Conservation (phyloP, 2,113 vertebrate genomes). For the Gobiocypris rarus region DNA sequence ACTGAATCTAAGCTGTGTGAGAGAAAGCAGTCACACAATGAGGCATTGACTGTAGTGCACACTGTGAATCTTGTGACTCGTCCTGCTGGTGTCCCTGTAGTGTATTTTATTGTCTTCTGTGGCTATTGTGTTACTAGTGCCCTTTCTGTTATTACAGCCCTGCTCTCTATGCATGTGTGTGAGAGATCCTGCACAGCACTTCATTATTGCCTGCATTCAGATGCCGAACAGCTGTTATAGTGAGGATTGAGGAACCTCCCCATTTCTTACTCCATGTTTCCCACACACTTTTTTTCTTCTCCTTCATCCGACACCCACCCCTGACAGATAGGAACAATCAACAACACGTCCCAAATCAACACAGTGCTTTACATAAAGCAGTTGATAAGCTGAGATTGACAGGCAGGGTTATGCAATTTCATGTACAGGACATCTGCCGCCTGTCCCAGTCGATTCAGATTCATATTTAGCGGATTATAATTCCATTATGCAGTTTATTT, state of each 20-base stretch:
- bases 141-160: slow-evolving; percentile 19
- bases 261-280: slow-evolving; percentile 5
- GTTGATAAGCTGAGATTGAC: slow-evolving; percentile 21
- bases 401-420: slow-evolving; percentile 24
- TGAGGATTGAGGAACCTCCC: not conserved
- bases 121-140: not conserved
- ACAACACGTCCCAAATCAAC: not conserved
- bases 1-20: not conserved
- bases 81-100: slow-evolving; percentile 19
- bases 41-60: slow-evolving; percentile 51
- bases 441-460: slow-evolving; percentile 4
- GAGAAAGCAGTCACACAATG: slow-evolving; percentile 39
- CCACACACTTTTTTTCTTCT: not conserved
- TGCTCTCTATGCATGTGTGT: not conserved
- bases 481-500: not conserved
- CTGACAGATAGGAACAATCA: not conserved
- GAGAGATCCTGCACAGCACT: slow-evolving; percentile 12
- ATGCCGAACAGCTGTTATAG: slow-evolving; percentile 41
- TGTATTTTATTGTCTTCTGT: slow-evolving; percentile 38
- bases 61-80: slow-evolving; percentile 53
- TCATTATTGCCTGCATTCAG: slow-evolving; percentile 56
- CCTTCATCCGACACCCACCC: not conserved
- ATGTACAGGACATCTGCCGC: not conserved
- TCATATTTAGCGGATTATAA: slow-evolving; percentile 1
- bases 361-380: not conserved